Conservation (phyloP, 1,140 invertebrate species). For the Drosophila dunni region DNA sequence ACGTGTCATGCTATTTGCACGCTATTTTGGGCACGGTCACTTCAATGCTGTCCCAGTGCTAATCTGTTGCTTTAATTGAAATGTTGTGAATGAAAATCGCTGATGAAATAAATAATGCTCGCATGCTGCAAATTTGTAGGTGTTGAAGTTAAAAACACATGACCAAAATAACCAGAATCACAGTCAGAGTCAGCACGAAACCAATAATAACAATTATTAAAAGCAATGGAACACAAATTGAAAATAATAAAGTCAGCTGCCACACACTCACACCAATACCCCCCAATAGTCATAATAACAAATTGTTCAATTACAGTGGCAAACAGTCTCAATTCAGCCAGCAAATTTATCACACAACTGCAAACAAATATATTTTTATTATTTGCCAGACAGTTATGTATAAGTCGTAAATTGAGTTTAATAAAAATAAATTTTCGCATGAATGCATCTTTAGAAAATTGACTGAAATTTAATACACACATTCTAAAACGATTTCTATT, state of each 20-base stretch:
- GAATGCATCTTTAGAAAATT: too few relatives aligned
- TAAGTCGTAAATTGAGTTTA: too few relatives aligned
- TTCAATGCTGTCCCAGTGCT: slow-evolving; percentile 24
- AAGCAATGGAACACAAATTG: slow-evolving; percentile 77
- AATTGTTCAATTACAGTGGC: slow-evolving; percentile 15
- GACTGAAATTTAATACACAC: too few relatives aligned
- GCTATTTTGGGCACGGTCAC: slow-evolving; percentile 1
- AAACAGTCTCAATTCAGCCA: background rate
- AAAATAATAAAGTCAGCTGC: slow-evolving; percentile 71
- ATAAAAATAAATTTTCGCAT: too few relatives aligned
- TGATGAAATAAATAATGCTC: slow-evolving; percentile 44
- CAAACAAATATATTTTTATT: too few relatives aligned
- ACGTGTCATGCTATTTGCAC: slow-evolving; percentile 13
- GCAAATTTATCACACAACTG: background rate
- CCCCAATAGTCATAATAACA: slow-evolving; percentile 30
- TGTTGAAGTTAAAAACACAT: slow-evolving; percentile 64
- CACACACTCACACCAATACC: slow-evolving; percentile 12
- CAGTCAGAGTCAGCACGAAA: slow-evolving; percentile 16
- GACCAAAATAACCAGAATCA: slow-evolving; percentile 47
- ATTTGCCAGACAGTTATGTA: too few relatives aligned
- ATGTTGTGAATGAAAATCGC: slow-evolving; percentile 28
- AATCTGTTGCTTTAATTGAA: slow-evolving; percentile 53
- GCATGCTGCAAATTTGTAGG: slow-evolving; percentile 43
- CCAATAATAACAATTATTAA: slow-evolving; percentile 80
- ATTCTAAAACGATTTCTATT: too few relatives aligned